phyloP scores from a whole-genome alignment of 2,113 vertebrate species.

The Aptenodytes patagonicus region DNA sequence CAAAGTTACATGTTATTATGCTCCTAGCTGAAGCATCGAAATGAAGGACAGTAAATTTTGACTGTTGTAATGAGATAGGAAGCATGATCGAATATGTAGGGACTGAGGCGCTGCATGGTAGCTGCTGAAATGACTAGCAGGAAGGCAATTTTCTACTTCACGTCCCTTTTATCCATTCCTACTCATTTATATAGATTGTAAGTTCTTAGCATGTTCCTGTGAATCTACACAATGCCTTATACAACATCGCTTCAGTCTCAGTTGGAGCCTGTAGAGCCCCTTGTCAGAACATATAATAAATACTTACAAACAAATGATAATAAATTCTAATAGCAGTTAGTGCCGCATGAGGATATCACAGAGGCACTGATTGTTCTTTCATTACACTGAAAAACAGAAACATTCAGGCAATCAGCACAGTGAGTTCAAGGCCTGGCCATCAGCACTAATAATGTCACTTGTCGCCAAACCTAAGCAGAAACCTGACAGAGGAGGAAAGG shows the following conservation, averaged over 20 bases:
- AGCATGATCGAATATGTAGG: not conserved
- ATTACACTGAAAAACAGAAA: constrained; percentile 43
- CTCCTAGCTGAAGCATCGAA: not conserved
- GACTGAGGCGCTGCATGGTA: not conserved
- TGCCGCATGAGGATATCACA: not conserved
- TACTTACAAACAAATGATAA: constrained; percentile 27
- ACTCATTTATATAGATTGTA: constrained; percentile 13
- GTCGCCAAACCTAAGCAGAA: not conserved
- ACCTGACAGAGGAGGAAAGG: not conserved
- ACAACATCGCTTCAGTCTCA: not conserved
- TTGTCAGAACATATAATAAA: constrained; percentile 17
- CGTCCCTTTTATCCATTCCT: not conserved
- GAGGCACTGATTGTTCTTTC: constrained; percentile 41
- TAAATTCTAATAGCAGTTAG: constrained; percentile 42
- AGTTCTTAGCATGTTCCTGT: constrained; percentile 20
- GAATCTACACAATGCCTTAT: not conserved
- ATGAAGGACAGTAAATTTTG: constrained; percentile 25
- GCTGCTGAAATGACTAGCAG: not conserved
- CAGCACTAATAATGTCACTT: constrained; percentile 32
- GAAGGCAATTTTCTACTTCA: constrained; percentile 42
- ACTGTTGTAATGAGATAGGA: constrained; percentile 29
- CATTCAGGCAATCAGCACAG: constrained; percentile 35
- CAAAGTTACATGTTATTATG: not conserved
- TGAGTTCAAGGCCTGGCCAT: constrained; percentile 28
- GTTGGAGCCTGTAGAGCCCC: not conserved